Evolutionary conservation across 2,888 invertebrate species (phyloP).

Genomic region (Amphiduros pacificus): DNA sequence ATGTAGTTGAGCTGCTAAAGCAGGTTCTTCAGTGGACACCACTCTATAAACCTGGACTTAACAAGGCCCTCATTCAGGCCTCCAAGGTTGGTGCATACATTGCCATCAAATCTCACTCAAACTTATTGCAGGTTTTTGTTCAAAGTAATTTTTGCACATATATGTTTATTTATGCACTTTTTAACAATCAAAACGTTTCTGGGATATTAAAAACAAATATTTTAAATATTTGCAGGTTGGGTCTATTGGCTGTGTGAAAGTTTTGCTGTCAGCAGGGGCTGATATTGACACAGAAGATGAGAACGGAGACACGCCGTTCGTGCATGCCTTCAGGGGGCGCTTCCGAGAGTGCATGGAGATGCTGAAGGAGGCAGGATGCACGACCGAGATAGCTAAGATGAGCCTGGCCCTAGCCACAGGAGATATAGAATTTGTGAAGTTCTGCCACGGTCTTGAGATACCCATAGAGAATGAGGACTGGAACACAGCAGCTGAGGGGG

Average conservation of each 20-base stretch:
- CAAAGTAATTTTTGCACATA: too few relatives aligned
- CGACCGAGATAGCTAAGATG: slow-evolving; percentile 36
- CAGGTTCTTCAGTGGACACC: slow-evolving; percentile 37
- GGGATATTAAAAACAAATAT: too few relatives aligned
- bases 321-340: slow-evolving; percentile 33
- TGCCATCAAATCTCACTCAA: not conserved
- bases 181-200: too few relatives aligned
- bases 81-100: slow-evolving; percentile 30
- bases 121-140: too few relatives aligned
- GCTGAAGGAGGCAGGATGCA: slow-evolving; percentile 26
- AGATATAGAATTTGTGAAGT: slow-evolving; percentile 28
- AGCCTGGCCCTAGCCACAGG: slow-evolving; percentile 32
- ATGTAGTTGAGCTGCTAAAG: slow-evolving; percentile 36
- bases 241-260: slow-evolving; percentile 33
- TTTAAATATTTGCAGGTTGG: too few relatives aligned
- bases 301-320: slow-evolving; percentile 35
- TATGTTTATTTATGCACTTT: too few relatives aligned
- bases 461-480: slow-evolving; percentile 37
- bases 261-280: slow-evolving; percentile 32
- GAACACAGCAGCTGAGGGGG: slow-evolving; percentile 27
- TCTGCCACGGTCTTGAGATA: slow-evolving; percentile 29
- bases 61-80: slow-evolving; percentile 33
- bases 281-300: slow-evolving; percentile 36
- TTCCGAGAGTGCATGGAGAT: slow-evolving; percentile 14
- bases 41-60: slow-evolving; percentile 33